These are phyloP conservation scores for Lithophane ornitopus DNA, from an alignment of 2,888 invertebrate genomes.

Conservation along the genomic window DNA sequence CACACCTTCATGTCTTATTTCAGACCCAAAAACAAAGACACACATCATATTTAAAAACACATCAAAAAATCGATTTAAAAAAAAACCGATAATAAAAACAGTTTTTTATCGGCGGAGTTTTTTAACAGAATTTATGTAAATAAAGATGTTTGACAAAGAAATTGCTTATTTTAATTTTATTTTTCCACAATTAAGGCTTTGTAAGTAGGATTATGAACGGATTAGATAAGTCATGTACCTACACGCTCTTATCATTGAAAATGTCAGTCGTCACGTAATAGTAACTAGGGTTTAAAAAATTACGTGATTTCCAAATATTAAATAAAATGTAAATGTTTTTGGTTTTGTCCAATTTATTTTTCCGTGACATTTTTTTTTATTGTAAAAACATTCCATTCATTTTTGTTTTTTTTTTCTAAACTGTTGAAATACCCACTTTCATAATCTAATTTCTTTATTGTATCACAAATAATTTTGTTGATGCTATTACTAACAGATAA, in stretches of 20 bases:
- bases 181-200: conserved; percentile 10
- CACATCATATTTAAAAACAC: neutral
- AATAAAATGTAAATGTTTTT: neutral
- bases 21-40: neutral
- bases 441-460: neutral
- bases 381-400: neutral
- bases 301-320: neutral
- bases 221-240: conserved; percentile 18
- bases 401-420: neutral
- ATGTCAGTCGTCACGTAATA: conserved; percentile 1
- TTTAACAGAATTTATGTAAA: neutral
- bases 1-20: neutral
- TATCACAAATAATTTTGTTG: neutral
- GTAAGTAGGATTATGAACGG: conserved; percentile 17
- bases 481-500: neutral
- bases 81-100: neutral
- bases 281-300: conserved; percentile 15
- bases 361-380: neutral
- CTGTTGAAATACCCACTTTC: no score
- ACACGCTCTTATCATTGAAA: conserved; percentile 18
- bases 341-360: neutral
- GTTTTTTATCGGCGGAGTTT: no score
- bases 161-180: neutral
- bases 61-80: no score
- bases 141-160: neutral